Conservation (phyloP, 2,888 invertebrate species). For the Agonopterix heracliana region DNA sequence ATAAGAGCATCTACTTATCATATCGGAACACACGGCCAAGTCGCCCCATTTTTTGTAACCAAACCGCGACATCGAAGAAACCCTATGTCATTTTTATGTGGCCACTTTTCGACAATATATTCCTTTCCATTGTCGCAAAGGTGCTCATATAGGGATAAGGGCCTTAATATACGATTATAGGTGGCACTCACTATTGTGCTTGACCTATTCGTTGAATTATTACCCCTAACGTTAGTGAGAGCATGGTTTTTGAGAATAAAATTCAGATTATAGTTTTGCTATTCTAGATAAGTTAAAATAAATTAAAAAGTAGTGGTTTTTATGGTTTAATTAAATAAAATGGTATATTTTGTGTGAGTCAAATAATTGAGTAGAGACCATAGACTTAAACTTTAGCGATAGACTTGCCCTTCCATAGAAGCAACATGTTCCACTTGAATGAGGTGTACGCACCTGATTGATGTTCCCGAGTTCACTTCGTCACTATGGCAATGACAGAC, state of each 20-base stretch:
- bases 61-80: slow-evolving; percentile 34
- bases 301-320: too few relatives aligned
- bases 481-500: too few relatives aligned
- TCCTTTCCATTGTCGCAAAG: slow-evolving; percentile 71
- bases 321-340: neutral
- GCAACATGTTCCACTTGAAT: too few relatives aligned
- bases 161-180: slow-evolving; percentile 76
- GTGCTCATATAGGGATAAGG: slow-evolving; percentile 71
- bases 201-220: slow-evolving; percentile 71
- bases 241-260: slow-evolving; percentile 40
- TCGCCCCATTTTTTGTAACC: neutral
- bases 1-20: neutral
- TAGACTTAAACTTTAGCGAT: too few relatives aligned
- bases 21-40: neutral
- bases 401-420: too few relatives aligned
- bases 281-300: too few relatives aligned
- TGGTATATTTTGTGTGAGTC: too few relatives aligned
- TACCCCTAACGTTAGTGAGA: slow-evolving; percentile 57
- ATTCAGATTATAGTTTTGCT: too few relatives aligned
- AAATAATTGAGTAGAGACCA: too few relatives aligned
- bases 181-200: slow-evolving; percentile 72
- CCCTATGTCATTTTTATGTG: slow-evolving; percentile 75
- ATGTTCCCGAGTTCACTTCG: too few relatives aligned
- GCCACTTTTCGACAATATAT: slow-evolving; percentile 74
- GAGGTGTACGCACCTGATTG: too few relatives aligned